Evolutionary conservation across 2,113 vertebrate species (phyloP).

Genomic region (Hippocampus barbouri): DNA sequence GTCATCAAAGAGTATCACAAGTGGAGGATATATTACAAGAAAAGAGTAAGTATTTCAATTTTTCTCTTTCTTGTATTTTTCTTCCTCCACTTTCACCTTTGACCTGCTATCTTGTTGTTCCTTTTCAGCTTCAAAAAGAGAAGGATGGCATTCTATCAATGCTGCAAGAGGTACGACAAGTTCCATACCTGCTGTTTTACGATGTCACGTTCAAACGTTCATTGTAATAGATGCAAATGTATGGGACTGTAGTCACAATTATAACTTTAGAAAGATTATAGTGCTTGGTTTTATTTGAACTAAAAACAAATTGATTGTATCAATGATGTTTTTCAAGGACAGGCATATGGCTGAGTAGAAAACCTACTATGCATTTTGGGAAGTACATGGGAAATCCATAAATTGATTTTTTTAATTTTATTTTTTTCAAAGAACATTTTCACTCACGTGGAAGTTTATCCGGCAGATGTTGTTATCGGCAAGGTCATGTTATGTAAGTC

Average conservation of each 20-base stretch:
- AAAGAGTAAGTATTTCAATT: slow-evolving; percentile 76
- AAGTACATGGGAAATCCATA: slow-evolving; percentile 22
- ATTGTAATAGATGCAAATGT: neutral
- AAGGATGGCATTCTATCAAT: slow-evolving; percentile 71
- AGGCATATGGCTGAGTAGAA: neutral
- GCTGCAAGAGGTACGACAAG: slow-evolving; percentile 69
- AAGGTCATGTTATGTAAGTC: too few species aligned
- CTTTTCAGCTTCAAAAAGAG: slow-evolving; percentile 70
- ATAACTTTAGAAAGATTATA: too few species aligned
- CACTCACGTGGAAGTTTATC: too few species aligned
- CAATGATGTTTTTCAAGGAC: too few species aligned
- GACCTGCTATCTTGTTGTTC: slow-evolving; percentile 1
- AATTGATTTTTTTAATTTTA: too few species aligned
- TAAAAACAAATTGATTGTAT: too few species aligned
- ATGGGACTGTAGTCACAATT: too few species aligned
- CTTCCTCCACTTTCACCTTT: neutral
- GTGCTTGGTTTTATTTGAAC: too few species aligned
- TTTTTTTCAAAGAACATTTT: too few species aligned
- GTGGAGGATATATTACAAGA: slow-evolving; percentile 98
- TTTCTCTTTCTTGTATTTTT: neutral
- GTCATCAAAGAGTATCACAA: slow-evolving; percentile 98
- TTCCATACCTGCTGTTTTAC: neutral
- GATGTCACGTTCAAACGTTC: neutral
- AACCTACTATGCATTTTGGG: neutral
- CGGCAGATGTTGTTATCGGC: too few species aligned